These are phyloP conservation scores for Spea multiplicata DNA, from an alignment of 2,113 vertebrate genomes.

Conservation along the genomic window DNA sequence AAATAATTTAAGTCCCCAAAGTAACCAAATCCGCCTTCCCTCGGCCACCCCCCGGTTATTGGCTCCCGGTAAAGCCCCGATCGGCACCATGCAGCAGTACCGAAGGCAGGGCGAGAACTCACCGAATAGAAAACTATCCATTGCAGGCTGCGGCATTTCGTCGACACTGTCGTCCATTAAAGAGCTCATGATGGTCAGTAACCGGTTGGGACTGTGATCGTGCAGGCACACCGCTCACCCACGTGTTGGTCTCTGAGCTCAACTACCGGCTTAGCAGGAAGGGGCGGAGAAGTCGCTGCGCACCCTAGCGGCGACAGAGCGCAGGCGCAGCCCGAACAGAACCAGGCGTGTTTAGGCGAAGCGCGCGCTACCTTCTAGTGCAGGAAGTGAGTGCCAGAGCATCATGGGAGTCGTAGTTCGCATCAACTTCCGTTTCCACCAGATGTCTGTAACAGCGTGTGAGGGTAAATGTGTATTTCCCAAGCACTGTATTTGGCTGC, in stretches of 20 bases:
- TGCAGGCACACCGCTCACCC: not conserved
- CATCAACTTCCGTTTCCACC: too few relatives aligned
- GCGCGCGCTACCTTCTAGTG: too few relatives aligned
- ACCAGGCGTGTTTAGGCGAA: too few relatives aligned
- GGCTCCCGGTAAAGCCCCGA: not conserved
- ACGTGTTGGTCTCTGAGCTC: not conserved
- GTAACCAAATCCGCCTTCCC: too few relatives aligned
- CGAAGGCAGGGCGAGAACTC: not conserved
- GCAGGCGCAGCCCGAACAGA: not conserved
- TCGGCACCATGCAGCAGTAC: not conserved
- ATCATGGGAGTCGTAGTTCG: too few relatives aligned
- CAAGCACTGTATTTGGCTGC: too few relatives aligned
- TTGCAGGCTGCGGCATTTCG: rapidly evolving
- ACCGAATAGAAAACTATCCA: not conserved
- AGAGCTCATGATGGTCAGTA: not conserved
- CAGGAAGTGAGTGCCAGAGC: too few relatives aligned
- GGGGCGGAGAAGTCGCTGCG: not conserved
- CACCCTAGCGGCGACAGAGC: not conserved
- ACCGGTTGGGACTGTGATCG: not conserved
- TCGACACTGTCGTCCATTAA: rapidly evolving
- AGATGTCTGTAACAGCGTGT: too few relatives aligned
- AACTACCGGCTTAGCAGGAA: not conserved
- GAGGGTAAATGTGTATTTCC: too few relatives aligned
- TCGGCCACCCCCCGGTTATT: too few relatives aligned
- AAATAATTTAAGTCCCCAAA: too few relatives aligned